Evolutionary conservation across 2,888 invertebrate genomes (phyloP).

Genomic region (Autographa gamma): DNA sequence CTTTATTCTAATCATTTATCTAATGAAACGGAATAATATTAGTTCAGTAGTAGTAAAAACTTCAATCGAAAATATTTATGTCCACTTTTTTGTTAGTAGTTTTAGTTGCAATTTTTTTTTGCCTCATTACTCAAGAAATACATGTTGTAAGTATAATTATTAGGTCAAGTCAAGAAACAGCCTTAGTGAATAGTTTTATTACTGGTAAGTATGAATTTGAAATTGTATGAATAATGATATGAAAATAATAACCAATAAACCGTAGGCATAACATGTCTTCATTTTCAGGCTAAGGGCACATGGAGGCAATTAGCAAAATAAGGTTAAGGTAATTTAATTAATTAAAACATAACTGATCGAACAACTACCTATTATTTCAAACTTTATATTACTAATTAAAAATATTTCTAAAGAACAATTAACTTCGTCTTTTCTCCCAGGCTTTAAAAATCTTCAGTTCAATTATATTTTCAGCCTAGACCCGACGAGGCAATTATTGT

Average conservation of each 20-base stretch:
- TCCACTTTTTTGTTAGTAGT: no score
- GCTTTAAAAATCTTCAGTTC: conserved; percentile 17
- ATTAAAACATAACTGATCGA: conserved; percentile 32
- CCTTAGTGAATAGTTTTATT: background rate
- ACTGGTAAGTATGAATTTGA: background rate
- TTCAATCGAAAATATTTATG: no score
- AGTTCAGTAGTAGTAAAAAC: no score
- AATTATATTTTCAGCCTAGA: conserved; percentile 42
- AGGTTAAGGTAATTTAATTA: conserved; percentile 42
- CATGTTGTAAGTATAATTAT: no score
- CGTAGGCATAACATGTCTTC: conserved; percentile 25
- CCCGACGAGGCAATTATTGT: conserved; percentile 23
- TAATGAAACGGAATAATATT: no score
- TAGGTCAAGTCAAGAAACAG: no score
- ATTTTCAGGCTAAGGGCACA: conserved; percentile 48
- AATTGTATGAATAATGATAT: background rate
- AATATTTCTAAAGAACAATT: conserved; percentile 21
- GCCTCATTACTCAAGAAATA: no score
- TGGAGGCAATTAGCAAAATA: conserved; percentile 40
- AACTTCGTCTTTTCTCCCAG: conserved; percentile 18
- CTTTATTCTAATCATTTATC: no score
- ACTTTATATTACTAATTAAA: conserved; percentile 22
- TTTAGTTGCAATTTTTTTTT: no score
- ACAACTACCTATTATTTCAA: conserved; percentile 27
- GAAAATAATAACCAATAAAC: conserved; percentile 8